A percentile compares a stretch with the other conserved stretches of the same genome.
These are phyloP conservation scores for Acanthosepion esculentum DNA, from an alignment of 2,888 invertebrate genomes.

Conservation along the genomic window DNA sequence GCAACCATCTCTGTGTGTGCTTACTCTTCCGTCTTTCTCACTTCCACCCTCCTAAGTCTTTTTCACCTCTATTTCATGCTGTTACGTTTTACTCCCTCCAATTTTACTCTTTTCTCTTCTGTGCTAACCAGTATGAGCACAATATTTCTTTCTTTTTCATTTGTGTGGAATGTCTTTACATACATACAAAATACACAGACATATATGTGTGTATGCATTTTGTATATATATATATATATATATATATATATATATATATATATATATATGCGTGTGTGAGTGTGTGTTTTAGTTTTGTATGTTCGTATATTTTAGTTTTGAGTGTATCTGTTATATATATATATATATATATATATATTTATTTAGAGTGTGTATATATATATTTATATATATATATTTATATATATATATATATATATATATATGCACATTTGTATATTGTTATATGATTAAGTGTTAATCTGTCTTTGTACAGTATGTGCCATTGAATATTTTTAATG, in stretches of 20 bases:
- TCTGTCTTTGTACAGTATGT: not conserved
- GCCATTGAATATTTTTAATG: not conserved
- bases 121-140: not conserved
- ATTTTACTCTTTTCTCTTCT: not conserved
- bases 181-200: too few species aligned
- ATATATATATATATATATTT: too few species aligned
- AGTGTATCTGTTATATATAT: not conserved
- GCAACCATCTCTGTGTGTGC: not conserved
- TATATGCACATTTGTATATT: not conserved
- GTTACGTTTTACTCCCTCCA: constrained; percentile 22
- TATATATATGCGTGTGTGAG: too few species aligned
- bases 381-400: not conserved
- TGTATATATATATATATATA: not conserved
- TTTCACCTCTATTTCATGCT: constrained; percentile 20
- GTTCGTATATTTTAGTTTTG: too few species aligned
- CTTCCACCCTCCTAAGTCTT: not conserved
- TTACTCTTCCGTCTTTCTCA: not conserved
- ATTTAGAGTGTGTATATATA: not conserved
- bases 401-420: constrained; percentile 38
- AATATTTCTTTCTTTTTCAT: not conserved
- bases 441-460: not conserved
- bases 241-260: constrained; percentile 24
- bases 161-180: too few species aligned
- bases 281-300: too few species aligned
- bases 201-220: too few species aligned